Evolutionary conservation across 2,797 vertebrate species (phyloP), one percentile per base, ranked within the genome.

Genomic region (Chanos chanos): DNA sequence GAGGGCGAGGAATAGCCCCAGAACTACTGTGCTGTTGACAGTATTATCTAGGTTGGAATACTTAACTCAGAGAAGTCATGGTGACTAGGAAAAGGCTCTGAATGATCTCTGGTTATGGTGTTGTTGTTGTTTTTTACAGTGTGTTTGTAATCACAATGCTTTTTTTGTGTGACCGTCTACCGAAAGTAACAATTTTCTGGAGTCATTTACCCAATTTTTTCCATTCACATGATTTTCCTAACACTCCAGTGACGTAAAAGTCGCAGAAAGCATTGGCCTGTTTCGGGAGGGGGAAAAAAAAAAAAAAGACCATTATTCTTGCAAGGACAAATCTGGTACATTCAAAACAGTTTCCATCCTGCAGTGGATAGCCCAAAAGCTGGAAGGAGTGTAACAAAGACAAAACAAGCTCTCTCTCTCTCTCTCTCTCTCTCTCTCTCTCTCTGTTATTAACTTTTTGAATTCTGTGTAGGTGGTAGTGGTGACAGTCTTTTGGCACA

Each of bases 281-380:
- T 25, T 12, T n/a, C n/a, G n/a, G n/a, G n/a, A 21, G 41, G 25
- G 5, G 12, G 3, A 4, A n/a, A 8, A 45, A 49, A 13, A 47
- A 19, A 31, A 8, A 7, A 15, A 15, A 21, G 4, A 27, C 16
- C 44, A 33, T 63, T 58, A 24, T 50, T 53, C 49, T 48, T 34
- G 45, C 19, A 43, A 33, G 22, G n/a, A 31, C 37, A 51, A 39
- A 51, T 51, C 37, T 56, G 49, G 60, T 44, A 37, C 50, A 30
- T 30, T 55, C 40, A 37, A 51, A 45, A 22, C 33, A 27, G 45
- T 61, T 56, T 61, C 43, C 37, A 19, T 37, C 43, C 21, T 9
- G 7, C 33, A 4, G 6, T 27, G 27, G 41, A 25, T 16, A 22
- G 28, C 4, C 25, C 30, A 12, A 37, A 16, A 25, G 31, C 24